These are phyloP conservation scores for Arge pagana DNA, from an alignment of 2,888 invertebrate species.

Conservation along the genomic window DNA sequence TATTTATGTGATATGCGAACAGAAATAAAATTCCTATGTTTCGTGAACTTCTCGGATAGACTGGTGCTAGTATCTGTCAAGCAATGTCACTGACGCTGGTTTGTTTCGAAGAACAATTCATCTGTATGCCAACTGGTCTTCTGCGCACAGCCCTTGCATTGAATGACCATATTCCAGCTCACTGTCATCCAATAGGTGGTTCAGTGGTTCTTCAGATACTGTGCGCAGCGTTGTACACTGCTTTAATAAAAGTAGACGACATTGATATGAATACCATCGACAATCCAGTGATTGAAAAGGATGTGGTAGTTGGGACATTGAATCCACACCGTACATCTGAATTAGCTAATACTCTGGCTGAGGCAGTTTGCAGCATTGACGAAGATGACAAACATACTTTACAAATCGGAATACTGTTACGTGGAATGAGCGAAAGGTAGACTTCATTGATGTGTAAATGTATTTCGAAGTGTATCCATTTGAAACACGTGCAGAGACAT, in stretches of 20 bases:
- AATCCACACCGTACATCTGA: slow-evolving; percentile 37
- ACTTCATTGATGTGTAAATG: slow-evolving; percentile 43
- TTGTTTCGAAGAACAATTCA: slow-evolving; percentile 71
- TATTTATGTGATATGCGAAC: background rate
- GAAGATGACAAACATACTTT: slow-evolving; percentile 80
- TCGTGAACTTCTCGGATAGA: slow-evolving; percentile 53
- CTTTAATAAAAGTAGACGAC: slow-evolving; percentile 55
- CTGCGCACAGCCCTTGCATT: slow-evolving; percentile 61
- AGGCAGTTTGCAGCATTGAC: slow-evolving; percentile 79
- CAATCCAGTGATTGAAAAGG: background rate
- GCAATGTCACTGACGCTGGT: slow-evolving; percentile 76
- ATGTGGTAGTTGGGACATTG: slow-evolving; percentile 30
- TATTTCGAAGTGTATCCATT: slow-evolving; percentile 59
- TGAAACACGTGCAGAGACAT: slow-evolving; percentile 53
- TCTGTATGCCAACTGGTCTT: slow-evolving; percentile 69
- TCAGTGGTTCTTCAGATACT: slow-evolving; percentile 76
- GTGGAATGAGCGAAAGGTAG: slow-evolving; percentile 42
- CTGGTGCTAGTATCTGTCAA: slow-evolving; percentile 81
- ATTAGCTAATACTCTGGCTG: slow-evolving; percentile 71
- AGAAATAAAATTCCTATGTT: background rate
- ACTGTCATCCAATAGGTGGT: slow-evolving; percentile 71
- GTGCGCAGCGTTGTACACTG: slow-evolving; percentile 71
- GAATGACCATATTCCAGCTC: slow-evolving; percentile 72
- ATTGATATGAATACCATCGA: background rate
- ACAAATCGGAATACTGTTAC: slow-evolving; percentile 70